A percentile compares a stretch with the other conserved stretches of the same genome.
Conservation (phyloP, 2,888 invertebrate species). For the Chrysolina americana region DNA sequence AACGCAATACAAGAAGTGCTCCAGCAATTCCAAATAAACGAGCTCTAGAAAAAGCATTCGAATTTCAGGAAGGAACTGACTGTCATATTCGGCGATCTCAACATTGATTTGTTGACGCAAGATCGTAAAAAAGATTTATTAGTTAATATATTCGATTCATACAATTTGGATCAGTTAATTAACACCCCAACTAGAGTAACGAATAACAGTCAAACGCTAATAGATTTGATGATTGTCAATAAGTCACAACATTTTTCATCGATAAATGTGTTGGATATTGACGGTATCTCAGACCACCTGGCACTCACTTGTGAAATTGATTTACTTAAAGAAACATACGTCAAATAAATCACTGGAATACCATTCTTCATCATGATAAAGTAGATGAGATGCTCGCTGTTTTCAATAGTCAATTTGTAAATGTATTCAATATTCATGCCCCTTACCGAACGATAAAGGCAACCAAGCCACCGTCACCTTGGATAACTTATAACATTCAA, state of each 20-base stretch:
- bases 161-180: no score
- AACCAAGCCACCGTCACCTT: no score
- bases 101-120: constrained; percentile 9
- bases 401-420: constrained; percentile 5
- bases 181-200: no score
- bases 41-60: not conserved
- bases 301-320: not conserved
- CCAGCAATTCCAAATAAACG: constrained; percentile 17
- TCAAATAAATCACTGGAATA: constrained; percentile 14
- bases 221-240: no score
- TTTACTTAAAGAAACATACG: constrained; percentile 2
- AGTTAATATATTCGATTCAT: no score
- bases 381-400: constrained; percentile 6
- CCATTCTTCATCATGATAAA: constrained; percentile 15
- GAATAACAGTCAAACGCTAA: no score
- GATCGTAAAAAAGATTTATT: not conserved
- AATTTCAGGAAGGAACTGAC: constrained; percentile 21
- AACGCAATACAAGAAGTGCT: constrained; percentile 15
- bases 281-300: no score
- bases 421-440: no score
- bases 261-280: no score
- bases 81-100: constrained; percentile 15
- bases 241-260: no score
- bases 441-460: no score
- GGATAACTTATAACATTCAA: no score